Conservation (phyloP, 1,140 invertebrate species). For the Cyrtorhinus lividipennis region DNA sequence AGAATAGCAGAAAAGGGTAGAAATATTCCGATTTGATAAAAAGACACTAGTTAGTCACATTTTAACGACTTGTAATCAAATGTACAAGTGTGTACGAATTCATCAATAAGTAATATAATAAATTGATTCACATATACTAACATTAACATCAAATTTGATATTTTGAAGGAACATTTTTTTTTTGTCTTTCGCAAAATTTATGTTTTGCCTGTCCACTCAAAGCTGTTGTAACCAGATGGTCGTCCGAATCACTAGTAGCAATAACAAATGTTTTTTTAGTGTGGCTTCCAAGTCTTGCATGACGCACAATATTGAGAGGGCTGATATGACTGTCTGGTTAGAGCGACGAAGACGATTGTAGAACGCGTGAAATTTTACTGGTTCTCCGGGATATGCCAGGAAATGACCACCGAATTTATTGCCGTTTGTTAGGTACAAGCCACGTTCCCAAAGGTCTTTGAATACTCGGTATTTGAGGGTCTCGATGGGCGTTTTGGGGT, state of each 20-base stretch:
- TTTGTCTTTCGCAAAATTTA: too few species aligned
- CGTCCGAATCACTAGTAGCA: slow-evolving; percentile 30
- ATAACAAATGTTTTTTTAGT: slow-evolving; percentile 35
- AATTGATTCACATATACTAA: too few species aligned
- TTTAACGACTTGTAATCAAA: too few species aligned
- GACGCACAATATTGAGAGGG: slow-evolving; percentile 28
- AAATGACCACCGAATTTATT: slow-evolving; percentile 80
- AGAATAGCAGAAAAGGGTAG: too few species aligned
- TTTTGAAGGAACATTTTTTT: too few species aligned
- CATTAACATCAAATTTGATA: too few species aligned
- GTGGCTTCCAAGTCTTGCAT: slow-evolving; percentile 32
- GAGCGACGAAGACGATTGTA: slow-evolving; percentile 37
- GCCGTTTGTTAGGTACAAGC: slow-evolving; percentile 60
- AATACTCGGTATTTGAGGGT: slow-evolving; percentile 47
- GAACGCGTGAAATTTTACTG: slow-evolving; percentile 39
- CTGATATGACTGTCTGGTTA: slow-evolving; percentile 29
- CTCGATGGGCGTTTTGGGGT: slow-evolving; percentile 35
- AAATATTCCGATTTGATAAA: too few species aligned
- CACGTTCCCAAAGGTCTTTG: slow-evolving; percentile 64
- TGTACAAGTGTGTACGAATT: too few species aligned
- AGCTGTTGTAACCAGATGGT: slow-evolving; percentile 31
- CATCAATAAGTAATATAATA: too few species aligned
- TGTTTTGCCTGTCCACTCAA: slow-evolving; percentile 28
- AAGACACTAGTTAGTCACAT: too few species aligned
- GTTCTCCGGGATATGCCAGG: slow-evolving; percentile 58